A percentile compares a stretch with the other conserved stretches of the same genome.
These are phyloP conservation scores for Hypsibius dujardini DNA, from an alignment of 1,140 invertebrate species.

Conservation along the genomic window DNA sequence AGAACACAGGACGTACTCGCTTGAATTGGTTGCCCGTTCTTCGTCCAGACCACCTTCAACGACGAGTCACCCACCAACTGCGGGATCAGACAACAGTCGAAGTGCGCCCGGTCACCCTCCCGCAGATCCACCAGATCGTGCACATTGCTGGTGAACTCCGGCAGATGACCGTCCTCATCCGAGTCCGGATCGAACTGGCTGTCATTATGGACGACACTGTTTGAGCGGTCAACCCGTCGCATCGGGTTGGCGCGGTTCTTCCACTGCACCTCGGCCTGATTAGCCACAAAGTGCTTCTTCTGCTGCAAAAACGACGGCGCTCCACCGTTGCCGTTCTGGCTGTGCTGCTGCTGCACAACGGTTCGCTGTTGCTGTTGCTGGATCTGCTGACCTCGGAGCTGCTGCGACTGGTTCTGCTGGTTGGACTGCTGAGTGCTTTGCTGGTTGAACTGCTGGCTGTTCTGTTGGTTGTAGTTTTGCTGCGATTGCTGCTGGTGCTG, in stretches of 20 bases:
- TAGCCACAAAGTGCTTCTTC: constrained; percentile 17
- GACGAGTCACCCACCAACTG: constrained; percentile 57
- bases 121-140: constrained; percentile 53
- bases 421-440: not conserved
- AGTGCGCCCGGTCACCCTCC: constrained; percentile 82
- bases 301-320: constrained; percentile 2
- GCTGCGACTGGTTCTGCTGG: constrained; percentile 9
- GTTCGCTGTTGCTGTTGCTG: not conserved
- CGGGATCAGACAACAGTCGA: constrained; percentile 83
- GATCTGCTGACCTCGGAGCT: not conserved
- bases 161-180: constrained; percentile 53
- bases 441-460: constrained; percentile 8
- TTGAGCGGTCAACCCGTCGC: not conserved
- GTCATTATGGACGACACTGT: not conserved
- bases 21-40: constrained; percentile 69
- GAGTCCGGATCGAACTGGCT: constrained; percentile 25
- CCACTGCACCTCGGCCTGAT: not conserved
- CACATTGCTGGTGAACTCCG: constrained; percentile 73
- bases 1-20: too few species aligned
- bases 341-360: not conserved
- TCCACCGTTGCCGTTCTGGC: constrained; percentile 6
- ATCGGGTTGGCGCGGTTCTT: constrained; percentile 5
- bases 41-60: constrained; percentile 73
- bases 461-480: too few species aligned
- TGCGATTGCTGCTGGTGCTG: too few species aligned